Percentiles rank a stretch among this genome's conserved stretches.
phyloP scores from a whole-genome alignment of 2,113 vertebrate genomes.

The Terrapene triunguis region DNA sequence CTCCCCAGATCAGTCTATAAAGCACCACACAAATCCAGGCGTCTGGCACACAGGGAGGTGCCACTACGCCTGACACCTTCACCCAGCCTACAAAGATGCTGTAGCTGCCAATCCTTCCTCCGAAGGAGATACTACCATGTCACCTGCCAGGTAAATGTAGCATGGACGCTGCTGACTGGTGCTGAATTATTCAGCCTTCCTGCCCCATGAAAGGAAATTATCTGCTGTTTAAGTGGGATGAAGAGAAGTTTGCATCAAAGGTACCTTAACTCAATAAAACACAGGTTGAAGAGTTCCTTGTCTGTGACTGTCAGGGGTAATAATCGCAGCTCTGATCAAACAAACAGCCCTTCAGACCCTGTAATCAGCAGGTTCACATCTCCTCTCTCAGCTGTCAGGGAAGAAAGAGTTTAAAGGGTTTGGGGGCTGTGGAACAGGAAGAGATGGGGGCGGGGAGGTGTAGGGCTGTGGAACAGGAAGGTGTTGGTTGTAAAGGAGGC shows the following conservation, averaged over 20 bases:
- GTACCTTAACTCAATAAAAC: slow-evolving; percentile 74
- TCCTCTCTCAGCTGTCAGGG: slow-evolving; percentile 31
- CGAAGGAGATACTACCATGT: fast-evolving
- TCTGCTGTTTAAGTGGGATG: slow-evolving; percentile 67
- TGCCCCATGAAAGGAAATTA: slow-evolving; percentile 65
- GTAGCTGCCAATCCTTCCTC: not conserved
- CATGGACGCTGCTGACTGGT: slow-evolving; percentile 19
- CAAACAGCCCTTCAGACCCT: slow-evolving; percentile 73
- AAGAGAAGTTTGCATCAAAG: slow-evolving; percentile 75
- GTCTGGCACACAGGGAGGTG: fast-evolving
- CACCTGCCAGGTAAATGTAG: slow-evolving; percentile 8
- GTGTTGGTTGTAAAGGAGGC: not conserved
- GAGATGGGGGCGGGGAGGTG: not conserved
- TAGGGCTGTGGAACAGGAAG: not conserved
- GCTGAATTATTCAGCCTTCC: slow-evolving; percentile 72
- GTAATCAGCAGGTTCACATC: slow-evolving; percentile 56
- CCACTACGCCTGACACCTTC: not conserved
- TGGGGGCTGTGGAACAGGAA: not conserved
- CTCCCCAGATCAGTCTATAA: not conserved
- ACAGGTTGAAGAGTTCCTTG: slow-evolving; percentile 67
- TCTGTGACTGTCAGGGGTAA: slow-evolving; percentile 71
- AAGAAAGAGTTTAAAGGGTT: slow-evolving; percentile 44
- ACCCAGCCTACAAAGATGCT: not conserved
- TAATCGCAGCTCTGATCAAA: slow-evolving; percentile 73
- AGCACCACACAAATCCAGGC: not conserved